Percentiles rank a stretch among this genome's conserved stretches.
These are phyloP conservation scores for Homalodisca vitripennis DNA, from an alignment of 1,140 invertebrate genomes.

Conservation along the genomic window DNA sequence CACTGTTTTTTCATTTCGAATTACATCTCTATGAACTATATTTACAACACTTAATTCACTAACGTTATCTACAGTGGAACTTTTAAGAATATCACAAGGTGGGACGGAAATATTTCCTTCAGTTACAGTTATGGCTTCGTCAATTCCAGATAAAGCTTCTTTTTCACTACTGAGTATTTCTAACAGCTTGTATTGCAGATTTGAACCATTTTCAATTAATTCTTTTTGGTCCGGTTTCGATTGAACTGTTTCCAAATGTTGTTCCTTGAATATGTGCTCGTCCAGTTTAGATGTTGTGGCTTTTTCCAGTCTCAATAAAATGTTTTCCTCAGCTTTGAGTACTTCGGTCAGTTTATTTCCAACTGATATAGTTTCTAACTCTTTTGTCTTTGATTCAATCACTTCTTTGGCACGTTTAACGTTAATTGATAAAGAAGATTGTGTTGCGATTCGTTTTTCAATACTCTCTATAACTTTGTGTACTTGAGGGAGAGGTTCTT, in stretches of 20 bases:
- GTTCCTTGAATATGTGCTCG: conserved; percentile 45
- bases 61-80: background rate
- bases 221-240: conserved; percentile 51
- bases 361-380: conserved; percentile 36
- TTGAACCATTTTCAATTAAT: conserved; percentile 34
- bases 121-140: conserved; percentile 32
- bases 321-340: conserved; percentile 41
- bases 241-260: conserved; percentile 38
- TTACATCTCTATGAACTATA: background rate
- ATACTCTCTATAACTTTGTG: conserved; percentile 41
- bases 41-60: background rate
- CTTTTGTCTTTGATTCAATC: conserved; percentile 29
- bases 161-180: conserved; percentile 40
- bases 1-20: background rate
- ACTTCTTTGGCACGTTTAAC: conserved; percentile 13
- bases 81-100: conserved; percentile 11
- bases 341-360: conserved; percentile 39
- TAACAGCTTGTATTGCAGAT: conserved; percentile 35
- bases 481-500: conserved; percentile 36
- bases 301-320: conserved; percentile 35
- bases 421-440: conserved; percentile 24
- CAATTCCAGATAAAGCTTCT: conserved; percentile 38
- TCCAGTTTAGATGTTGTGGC: conserved; percentile 46
- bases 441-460: conserved; percentile 39
- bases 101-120: conserved; percentile 16